Evolutionary conservation across 2,888 invertebrate species (phyloP), one percentile per base, ranked within the genome.

Genomic region (Oxycera nigricornis): DNA sequence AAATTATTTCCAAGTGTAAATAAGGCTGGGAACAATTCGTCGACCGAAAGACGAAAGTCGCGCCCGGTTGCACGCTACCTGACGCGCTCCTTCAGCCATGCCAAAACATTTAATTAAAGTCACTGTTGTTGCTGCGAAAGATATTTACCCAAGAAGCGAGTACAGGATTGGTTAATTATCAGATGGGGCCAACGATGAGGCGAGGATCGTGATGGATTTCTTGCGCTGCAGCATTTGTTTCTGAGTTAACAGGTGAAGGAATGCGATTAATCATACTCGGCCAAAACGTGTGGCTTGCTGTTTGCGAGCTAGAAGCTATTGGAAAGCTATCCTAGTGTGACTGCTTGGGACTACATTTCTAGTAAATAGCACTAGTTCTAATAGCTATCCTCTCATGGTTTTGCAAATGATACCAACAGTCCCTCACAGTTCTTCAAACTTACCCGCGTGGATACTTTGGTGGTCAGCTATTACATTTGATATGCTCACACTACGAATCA

Each of bases 81-180:
- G 14, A 22, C 30, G 24, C 14, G 39, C 41, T 65, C 65, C 24
- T 65, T 65, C 65, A 65, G 24, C 65, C 65, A 41, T 65, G 65
- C 65, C 65, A 35, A 65, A 65, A 65, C 65, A 65, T 65, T 65
- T 65, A 65, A 65, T 65, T 65, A 65, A 65, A 65, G 39, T 65
- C 41, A 17, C 24, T 65, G 65, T 41, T 65, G 39, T 65, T 65
- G 39, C 9, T 31, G 1, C 57, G 31, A 26, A 59, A 59, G n/a
- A 31, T 28, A 61, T 59, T 59, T 17, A 3, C 26, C 22, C 14
- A 2, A 59, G 50, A 59, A 30, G 20, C 31, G 31, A 31, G 28
- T n/a, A 17, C 61, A 61, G 31, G 61, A 31, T 20, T 61, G 61
- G 61, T 31, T 31, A 28, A 17, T 26, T 61, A 61, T 46, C 35